phyloP scores from a whole-genome alignment of 2,113 vertebrate species.

The Urocolius indicus region DNA sequence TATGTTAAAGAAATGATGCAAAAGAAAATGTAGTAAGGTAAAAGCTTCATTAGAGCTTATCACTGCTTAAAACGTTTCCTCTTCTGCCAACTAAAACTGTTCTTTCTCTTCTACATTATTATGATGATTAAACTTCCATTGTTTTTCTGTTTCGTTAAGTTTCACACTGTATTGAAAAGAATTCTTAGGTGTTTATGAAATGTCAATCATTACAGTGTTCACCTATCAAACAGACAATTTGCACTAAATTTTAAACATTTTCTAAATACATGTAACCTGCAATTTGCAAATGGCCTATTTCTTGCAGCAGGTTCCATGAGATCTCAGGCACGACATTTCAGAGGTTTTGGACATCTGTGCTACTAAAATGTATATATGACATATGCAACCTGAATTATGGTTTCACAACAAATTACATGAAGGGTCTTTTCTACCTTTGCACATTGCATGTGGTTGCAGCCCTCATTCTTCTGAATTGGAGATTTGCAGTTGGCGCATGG shows the following conservation, averaged over 20 bases:
- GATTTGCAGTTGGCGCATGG: constrained; percentile 98
- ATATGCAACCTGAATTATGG: neutral
- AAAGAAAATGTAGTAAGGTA: neutral
- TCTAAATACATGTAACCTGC: neutral
- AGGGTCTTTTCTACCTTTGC: constrained; percentile 87
- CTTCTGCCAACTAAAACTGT: neutral
- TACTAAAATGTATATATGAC: neutral
- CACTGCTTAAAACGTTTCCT: neutral
- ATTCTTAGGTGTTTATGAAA: neutral
- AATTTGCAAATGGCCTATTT: neutral
- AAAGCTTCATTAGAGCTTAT: neutral
- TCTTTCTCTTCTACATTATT: neutral
- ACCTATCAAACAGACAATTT: neutral
- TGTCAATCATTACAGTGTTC: neutral
- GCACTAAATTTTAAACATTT: neutral
- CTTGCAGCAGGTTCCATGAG: neutral
- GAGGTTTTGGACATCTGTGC: neutral
- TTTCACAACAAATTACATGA: neutral
- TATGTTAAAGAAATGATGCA: neutral
- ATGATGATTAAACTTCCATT: neutral
- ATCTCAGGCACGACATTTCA: neutral
- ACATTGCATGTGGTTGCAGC: constrained; percentile 99
- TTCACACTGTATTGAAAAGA: neutral
- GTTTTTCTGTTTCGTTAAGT: neutral
- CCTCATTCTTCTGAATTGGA: constrained; percentile 99